Evolutionary conservation across 2,797 vertebrate species (phyloP).

Genomic region (Myotis daubentonii): DNA sequence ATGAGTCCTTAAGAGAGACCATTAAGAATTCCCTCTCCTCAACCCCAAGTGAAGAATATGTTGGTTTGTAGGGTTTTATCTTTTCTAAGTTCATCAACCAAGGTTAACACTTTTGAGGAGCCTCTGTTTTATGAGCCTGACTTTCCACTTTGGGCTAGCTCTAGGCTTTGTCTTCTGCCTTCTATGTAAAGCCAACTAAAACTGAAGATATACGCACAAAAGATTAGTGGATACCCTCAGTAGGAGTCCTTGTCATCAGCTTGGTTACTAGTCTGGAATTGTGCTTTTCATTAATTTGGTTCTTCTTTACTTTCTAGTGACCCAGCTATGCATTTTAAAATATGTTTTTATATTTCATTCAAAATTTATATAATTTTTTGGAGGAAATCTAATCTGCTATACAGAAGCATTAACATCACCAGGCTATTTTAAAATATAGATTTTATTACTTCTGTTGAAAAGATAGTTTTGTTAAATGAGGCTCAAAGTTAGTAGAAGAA

Average conservation of each 20-base stretch:
- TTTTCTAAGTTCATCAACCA: background rate
- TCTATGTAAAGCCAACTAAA: background rate
- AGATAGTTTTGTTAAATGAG: background rate
- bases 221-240: background rate
- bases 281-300: background rate
- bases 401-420: background rate
- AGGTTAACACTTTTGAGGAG: background rate
- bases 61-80: background rate
- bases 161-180: background rate
- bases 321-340: background rate
- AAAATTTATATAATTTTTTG: background rate
- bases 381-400: background rate
- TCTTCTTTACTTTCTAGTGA: background rate
- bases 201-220: background rate
- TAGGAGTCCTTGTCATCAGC: background rate
- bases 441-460: slow-evolving; percentile 11
- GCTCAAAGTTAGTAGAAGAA: background rate
- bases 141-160: background rate
- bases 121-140: background rate
- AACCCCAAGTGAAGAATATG: background rate
- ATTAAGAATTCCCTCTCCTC: background rate
- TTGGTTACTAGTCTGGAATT: background rate
- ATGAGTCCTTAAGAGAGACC: background rate
- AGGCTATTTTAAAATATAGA: background rate
- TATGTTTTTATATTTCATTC: background rate